These are phyloP conservation scores for Phrynocephalus vlangalii DNA, from an alignment of 2,797 vertebrate genomes.

Conservation along the genomic window DNA sequence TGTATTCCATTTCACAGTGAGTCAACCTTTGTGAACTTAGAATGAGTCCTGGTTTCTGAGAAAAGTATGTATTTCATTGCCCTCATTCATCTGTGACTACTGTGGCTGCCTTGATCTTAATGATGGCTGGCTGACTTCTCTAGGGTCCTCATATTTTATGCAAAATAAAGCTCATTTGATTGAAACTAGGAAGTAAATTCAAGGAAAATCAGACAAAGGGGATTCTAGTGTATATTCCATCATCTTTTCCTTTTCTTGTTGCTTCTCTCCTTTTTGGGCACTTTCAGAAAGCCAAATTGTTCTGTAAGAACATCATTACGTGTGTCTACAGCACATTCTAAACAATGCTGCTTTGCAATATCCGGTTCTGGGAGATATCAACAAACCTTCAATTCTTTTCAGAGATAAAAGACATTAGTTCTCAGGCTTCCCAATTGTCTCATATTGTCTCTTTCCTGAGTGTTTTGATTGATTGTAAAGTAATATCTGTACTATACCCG, in stretches of 20 bases:
- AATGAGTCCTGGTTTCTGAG: not conserved
- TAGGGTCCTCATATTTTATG: not conserved
- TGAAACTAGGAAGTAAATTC: conserved; percentile 7
- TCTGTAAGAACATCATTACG: not conserved
- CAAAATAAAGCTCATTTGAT: not conserved
- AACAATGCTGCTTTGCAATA: too few relatives aligned
- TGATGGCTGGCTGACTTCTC: not conserved
- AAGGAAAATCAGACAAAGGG: not conserved
- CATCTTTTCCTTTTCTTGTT: not conserved
- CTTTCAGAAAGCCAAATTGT: not conserved
- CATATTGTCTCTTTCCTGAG: not conserved
- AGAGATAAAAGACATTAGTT: not conserved
- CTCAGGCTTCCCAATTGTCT: not conserved
- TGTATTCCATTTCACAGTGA: not conserved
- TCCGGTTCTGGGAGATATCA: not conserved
- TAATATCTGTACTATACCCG: too few relatives aligned
- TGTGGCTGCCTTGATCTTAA: not conserved
- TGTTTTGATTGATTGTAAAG: too few relatives aligned
- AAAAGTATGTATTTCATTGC: not conserved
- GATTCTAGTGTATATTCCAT: not conserved
- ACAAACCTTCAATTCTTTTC: not conserved
- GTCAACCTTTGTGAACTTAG: conserved; percentile 12
- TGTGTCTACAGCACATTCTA: not conserved
- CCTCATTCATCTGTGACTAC: not conserved
- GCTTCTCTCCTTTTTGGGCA: not conserved